These are phyloP conservation scores for Phenganax subtilis DNA, from an alignment of 92 coral and sea anemone species.

Conservation along the genomic window DNA sequence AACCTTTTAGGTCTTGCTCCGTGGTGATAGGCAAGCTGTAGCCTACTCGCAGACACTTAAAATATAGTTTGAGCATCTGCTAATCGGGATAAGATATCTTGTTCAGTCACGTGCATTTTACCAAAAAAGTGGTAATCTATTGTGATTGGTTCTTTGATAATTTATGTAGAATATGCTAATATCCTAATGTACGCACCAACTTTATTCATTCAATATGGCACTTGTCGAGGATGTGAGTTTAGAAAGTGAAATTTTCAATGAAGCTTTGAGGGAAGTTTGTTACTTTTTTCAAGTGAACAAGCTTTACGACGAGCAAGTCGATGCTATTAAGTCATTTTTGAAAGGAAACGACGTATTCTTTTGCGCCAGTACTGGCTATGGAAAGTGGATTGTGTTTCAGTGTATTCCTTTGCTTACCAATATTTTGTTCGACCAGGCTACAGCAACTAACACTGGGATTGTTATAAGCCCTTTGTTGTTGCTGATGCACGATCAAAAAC, in stretches of 20 bases:
- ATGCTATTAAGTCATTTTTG: slow-evolving; percentile 49
- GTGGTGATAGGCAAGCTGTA: no score
- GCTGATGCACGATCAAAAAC: slow-evolving; percentile 65
- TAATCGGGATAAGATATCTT: no score
- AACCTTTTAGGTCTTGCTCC: no score
- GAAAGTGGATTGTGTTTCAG: slow-evolving; percentile 63
- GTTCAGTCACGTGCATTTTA: no score
- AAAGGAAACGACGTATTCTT: slow-evolving; percentile 52
- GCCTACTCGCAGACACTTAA: not conserved
- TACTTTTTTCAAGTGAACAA: slow-evolving; percentile 48
- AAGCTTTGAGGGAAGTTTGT: slow-evolving; percentile 9
- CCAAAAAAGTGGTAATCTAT: no score
- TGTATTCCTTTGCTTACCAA: slow-evolving; percentile 55
- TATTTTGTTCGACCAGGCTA: slow-evolving; percentile 43
- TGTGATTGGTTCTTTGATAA: no score
- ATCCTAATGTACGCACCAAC: no score
- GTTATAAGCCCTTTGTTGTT: slow-evolving; percentile 55
- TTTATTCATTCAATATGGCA: slow-evolving; percentile 11
- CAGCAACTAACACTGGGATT: slow-evolving; percentile 51
- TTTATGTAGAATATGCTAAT: no score
- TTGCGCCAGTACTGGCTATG: slow-evolving; percentile 66
- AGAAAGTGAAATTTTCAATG: no score
- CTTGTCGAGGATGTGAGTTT: not conserved
- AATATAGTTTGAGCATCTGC: no score
- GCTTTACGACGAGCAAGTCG: slow-evolving; percentile 54